These are phyloP conservation scores for Orius laevigatus DNA, from an alignment of 1,140 invertebrate genomes.

Conservation along the genomic window DNA sequence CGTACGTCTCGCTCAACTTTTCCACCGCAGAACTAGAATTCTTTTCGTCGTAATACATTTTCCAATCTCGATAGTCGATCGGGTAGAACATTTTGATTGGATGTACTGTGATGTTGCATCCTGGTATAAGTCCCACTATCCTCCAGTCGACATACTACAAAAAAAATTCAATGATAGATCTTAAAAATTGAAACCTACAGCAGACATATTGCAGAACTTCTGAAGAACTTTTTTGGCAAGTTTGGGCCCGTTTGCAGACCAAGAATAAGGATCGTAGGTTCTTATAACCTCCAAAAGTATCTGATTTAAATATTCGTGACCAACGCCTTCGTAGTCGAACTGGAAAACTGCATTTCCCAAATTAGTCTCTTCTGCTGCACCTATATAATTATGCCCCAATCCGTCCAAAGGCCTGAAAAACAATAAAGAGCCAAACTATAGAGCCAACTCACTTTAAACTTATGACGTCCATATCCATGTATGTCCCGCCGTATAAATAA, in stretches of 20 bases:
- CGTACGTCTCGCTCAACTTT: conserved; percentile 32
- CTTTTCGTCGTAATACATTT: conserved; percentile 37
- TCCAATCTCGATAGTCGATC: conserved; percentile 42
- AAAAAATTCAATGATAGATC: too few species aligned
- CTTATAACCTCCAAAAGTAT: background rate
- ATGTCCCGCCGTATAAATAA: conserved; percentile 59
- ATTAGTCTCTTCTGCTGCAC: background rate
- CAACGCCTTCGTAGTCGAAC: background rate
- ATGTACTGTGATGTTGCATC: conserved; percentile 30
- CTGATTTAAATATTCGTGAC: conserved; percentile 2
- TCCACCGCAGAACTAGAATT: conserved; percentile 29
- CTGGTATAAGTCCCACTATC: too few species aligned
- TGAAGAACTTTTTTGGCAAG: conserved; percentile 3
- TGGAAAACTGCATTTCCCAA: conserved; percentile 9
- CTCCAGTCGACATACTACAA: too few species aligned
- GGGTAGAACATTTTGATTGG: conserved; percentile 43
- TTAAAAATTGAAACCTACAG: too few species aligned
- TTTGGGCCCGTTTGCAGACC: conserved; percentile 7
- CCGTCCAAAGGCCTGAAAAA: conserved; percentile 8
- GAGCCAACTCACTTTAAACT: conserved; percentile 32
- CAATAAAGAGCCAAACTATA: too few species aligned
- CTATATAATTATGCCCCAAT: conserved; percentile 8
- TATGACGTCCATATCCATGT: conserved; percentile 58
- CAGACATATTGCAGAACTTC: conserved; percentile 1
- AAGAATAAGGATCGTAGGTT: conserved; percentile 2